Percentiles rank a stretch among this genome's conserved stretches.
Evolutionary conservation across 2,888 invertebrate genomes (phyloP).

Genomic region (Tenodera sinensis): DNA sequence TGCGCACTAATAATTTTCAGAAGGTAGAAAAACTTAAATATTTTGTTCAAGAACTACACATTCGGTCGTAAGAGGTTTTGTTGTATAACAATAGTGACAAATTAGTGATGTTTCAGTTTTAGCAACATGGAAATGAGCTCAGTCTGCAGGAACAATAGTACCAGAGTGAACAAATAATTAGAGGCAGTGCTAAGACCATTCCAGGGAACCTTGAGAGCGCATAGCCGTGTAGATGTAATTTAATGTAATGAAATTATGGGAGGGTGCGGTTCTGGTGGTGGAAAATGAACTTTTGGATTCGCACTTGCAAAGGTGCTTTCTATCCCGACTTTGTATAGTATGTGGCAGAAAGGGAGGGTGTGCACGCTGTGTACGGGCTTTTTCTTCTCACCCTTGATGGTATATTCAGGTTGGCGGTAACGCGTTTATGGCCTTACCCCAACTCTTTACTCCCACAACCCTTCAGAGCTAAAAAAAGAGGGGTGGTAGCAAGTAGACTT

Average conservation of each 20-base stretch:
- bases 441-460: not conserved
- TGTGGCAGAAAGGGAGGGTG: not conserved
- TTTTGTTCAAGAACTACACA: no score
- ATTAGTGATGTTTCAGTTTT: not conserved
- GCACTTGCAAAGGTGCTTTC: not conserved
- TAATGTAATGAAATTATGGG: conserved; percentile 6
- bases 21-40: no score
- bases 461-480: not conserved
- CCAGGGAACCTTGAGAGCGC: not conserved
- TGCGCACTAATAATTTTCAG: no score
- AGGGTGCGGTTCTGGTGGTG: not conserved
- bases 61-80: no score
- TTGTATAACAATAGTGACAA: not conserved
- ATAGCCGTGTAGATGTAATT: not conserved
- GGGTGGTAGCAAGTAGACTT: not conserved
- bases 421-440: not conserved
- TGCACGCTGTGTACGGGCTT: not conserved
- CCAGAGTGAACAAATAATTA: not conserved
- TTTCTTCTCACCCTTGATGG: not conserved
- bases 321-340: not conserved
- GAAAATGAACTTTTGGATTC: conserved; percentile 4
- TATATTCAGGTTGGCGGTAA: not conserved
- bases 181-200: not conserved
- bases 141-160: not conserved
- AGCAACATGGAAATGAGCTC: not conserved